A percentile compares a stretch with the other conserved stretches of the same genome.
Evolutionary conservation across 1,140 invertebrate species (phyloP).

Genomic region (Danaus plexippus): DNA sequence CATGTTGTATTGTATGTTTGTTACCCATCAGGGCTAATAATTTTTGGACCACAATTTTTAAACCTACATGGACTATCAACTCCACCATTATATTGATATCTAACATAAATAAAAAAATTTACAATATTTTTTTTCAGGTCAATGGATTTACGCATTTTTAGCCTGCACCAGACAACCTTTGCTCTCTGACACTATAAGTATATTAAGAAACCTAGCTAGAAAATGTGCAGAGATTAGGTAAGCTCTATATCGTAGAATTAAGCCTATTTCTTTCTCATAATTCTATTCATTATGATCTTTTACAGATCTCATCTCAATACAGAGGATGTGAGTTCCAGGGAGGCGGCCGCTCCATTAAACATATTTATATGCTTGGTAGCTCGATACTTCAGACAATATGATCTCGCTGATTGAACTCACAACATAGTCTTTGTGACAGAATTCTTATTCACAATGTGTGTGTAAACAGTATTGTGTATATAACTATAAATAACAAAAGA

Average conservation of each 20-base stretch:
- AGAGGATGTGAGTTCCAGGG: slow-evolving; percentile 41
- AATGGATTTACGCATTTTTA: slow-evolving; percentile 59
- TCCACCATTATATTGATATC: too few species aligned
- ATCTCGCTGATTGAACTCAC: slow-evolving; percentile 45
- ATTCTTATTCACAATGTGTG: too few species aligned
- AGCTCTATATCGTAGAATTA: neutral
- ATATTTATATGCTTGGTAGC: slow-evolving; percentile 60
- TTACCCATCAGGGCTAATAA: too few species aligned
- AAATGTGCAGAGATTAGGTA: slow-evolving; percentile 61
- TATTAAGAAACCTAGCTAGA: slow-evolving; percentile 51
- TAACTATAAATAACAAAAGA: too few species aligned
- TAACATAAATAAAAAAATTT: neutral
- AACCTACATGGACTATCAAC: too few species aligned
- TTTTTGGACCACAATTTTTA: too few species aligned
- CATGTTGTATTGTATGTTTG: too few species aligned
- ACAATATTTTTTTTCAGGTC: slow-evolving; percentile 34
- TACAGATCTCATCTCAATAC: slow-evolving; percentile 51
- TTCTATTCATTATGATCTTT: slow-evolving; percentile 15
- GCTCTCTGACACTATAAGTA: slow-evolving; percentile 45
- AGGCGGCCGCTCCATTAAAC: slow-evolving; percentile 48
- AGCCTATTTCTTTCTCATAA: neutral
- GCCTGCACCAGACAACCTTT: slow-evolving; percentile 47
- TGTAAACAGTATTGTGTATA: too few species aligned
- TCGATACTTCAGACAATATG: slow-evolving; percentile 57
- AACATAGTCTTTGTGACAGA: neutral